Percentiles rank a stretch among this genome's conserved stretches.
These are phyloP conservation scores for Morpho deidamia DNA, from an alignment of 2,888 invertebrate species.

Conservation along the genomic window DNA sequence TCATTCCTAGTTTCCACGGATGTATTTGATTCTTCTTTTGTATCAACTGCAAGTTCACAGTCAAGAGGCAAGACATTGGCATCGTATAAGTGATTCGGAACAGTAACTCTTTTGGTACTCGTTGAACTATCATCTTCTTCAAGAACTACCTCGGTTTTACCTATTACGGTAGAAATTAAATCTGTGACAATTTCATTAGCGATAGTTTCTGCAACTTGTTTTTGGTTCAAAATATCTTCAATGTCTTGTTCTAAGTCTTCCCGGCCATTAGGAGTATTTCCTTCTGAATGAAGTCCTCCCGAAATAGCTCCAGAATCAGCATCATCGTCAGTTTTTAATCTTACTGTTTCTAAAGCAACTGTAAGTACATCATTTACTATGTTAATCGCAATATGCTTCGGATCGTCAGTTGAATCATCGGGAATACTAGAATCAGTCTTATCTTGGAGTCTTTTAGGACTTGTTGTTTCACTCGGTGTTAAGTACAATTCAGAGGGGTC, in stretches of 20 bases:
- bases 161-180: slow-evolving; percentile 47
- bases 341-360: slow-evolving; percentile 64
- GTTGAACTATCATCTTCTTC: slow-evolving; percentile 25
- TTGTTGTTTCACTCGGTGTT: slow-evolving; percentile 82
- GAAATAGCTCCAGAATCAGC: slow-evolving; percentile 71
- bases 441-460: slow-evolving; percentile 64
- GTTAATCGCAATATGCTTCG: slow-evolving; percentile 62
- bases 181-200: slow-evolving; percentile 59
- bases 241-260: slow-evolving; percentile 68
- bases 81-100: slow-evolving; percentile 59
- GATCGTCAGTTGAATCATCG: slow-evolving; percentile 53
- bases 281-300: slow-evolving; percentile 64
- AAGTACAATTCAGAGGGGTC: slow-evolving; percentile 84
- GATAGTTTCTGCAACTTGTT: slow-evolving; percentile 50
- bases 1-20: slow-evolving; percentile 9
- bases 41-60: slow-evolving; percentile 56
- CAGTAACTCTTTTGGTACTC: slow-evolving; percentile 51
- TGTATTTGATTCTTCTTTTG: slow-evolving; percentile 40
- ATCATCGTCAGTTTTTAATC: slow-evolving; percentile 64
- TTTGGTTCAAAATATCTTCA: slow-evolving; percentile 57
- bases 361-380: slow-evolving; percentile 72
- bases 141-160: slow-evolving; percentile 37
- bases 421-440: slow-evolving; percentile 54
- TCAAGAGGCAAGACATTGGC: slow-evolving; percentile 66
- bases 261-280: slow-evolving; percentile 66